Conservation (phyloP, 2,113 vertebrate genomes). For the Bubo scandiacus region DNA sequence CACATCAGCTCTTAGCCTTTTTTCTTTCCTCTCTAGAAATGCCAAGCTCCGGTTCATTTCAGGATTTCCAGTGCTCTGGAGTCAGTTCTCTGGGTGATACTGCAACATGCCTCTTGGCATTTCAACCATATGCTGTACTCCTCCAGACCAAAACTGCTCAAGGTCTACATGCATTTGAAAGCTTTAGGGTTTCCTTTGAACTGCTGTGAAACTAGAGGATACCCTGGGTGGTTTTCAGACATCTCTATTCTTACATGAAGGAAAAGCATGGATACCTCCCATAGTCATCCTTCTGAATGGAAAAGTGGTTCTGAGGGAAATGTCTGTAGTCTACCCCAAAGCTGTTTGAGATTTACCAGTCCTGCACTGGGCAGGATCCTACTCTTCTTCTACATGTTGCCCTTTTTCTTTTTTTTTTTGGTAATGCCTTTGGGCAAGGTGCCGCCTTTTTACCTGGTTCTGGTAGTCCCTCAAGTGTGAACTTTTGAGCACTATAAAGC, state of each 20-base stretch:
- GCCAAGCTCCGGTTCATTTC: not conserved
- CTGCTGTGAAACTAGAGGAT: not conserved
- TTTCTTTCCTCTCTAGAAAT: not conserved
- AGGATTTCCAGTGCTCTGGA: not conserved
- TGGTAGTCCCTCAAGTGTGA: not conserved
- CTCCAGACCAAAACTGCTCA: not conserved
- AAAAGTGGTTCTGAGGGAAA: not conserved
- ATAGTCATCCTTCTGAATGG: not conserved
- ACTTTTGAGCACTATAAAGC: not conserved
- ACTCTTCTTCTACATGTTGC: not conserved
- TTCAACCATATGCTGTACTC: not conserved
- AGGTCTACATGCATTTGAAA: not conserved
- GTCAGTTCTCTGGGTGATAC: not conserved
- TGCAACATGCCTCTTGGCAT: not conserved
- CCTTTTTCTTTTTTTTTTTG: not conserved
- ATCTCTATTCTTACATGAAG: not conserved
- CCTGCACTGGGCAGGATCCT: not conserved
- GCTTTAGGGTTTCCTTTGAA: not conserved
- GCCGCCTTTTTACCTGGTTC: not conserved
- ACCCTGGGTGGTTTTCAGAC: not conserved
- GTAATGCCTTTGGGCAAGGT: not conserved
- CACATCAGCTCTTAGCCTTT: not conserved
- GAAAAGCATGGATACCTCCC: not conserved
- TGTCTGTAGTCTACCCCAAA: not conserved
- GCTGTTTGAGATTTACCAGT: not conserved